Percentiles rank a stretch among this genome's conserved stretches.
Conservation (phyloP, 2,113 vertebrate species). For the Todiramphus chloris region DNA sequence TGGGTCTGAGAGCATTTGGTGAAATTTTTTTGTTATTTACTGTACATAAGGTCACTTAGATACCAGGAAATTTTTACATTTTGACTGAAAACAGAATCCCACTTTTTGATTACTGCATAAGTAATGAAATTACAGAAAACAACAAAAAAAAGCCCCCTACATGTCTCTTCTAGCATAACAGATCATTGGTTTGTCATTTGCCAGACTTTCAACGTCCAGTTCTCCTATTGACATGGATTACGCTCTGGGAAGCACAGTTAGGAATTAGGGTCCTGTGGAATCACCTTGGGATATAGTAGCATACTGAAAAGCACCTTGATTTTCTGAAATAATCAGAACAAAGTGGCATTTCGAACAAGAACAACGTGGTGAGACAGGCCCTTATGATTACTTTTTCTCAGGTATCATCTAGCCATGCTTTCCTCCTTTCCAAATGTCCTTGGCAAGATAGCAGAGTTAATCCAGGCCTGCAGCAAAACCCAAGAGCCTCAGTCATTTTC, state of each 20-base stretch:
- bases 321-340: background rate
- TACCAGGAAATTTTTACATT: background rate
- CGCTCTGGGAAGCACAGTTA: background rate
- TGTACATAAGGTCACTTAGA: background rate
- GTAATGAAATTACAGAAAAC: background rate
- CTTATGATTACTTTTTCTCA: background rate
- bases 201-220: background rate
- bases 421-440: background rate
- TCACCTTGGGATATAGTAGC: background rate
- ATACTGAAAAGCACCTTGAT: background rate
- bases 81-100: background rate
- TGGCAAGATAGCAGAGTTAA: background rate
- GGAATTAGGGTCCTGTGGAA: background rate
- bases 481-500: background rate
- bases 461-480: background rate
- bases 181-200: background rate
- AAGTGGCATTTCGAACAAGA: background rate
- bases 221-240: background rate
- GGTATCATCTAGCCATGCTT: background rate
- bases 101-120: background rate
- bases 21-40: background rate
- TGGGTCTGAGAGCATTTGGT: background rate
- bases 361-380: background rate
- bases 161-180: background rate
- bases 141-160: no score